phyloP scores from a whole-genome alignment of 2,113 vertebrate genomes.

The Leucopsar rothschildi region DNA sequence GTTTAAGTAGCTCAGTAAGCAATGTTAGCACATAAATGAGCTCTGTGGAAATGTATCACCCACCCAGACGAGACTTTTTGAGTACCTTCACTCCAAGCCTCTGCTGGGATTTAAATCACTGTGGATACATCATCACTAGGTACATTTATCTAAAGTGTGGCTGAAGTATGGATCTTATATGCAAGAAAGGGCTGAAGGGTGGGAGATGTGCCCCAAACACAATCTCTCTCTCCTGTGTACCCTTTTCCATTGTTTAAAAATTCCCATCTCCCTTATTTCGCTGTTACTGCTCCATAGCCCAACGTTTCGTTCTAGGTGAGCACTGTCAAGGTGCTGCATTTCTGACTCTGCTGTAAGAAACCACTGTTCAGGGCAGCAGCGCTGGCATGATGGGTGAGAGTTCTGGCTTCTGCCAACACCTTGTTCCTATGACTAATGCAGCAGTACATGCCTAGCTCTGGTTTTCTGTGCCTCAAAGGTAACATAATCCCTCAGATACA shows the following conservation, averaged over 20 bases:
- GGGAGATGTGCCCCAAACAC: not conserved
- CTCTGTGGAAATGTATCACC: not conserved
- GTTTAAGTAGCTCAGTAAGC: not conserved
- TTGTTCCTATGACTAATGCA: not conserved
- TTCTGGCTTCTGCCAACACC: not conserved
- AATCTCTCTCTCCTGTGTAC: not conserved
- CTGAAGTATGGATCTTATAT: not conserved
- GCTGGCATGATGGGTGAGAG: not conserved
- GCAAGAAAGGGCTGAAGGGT: not conserved
- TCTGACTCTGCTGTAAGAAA: not conserved
- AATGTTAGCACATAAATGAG: not conserved
- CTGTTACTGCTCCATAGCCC: not conserved
- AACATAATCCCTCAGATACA: not conserved
- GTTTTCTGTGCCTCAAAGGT: not conserved
- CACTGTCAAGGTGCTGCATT: not conserved
- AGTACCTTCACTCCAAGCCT: not conserved
- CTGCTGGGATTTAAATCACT: not conserved
- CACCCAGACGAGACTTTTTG: not conserved
- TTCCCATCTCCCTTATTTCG: not conserved
- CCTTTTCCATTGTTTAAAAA: not conserved
- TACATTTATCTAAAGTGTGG: not conserved
- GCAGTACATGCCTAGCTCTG: not conserved
- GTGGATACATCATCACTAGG: not conserved
- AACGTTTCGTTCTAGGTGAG: not conserved
- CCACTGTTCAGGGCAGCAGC: not conserved